phyloP scores from a whole-genome alignment of 23 tunicate species.

The Ascidia mentula region DNA sequence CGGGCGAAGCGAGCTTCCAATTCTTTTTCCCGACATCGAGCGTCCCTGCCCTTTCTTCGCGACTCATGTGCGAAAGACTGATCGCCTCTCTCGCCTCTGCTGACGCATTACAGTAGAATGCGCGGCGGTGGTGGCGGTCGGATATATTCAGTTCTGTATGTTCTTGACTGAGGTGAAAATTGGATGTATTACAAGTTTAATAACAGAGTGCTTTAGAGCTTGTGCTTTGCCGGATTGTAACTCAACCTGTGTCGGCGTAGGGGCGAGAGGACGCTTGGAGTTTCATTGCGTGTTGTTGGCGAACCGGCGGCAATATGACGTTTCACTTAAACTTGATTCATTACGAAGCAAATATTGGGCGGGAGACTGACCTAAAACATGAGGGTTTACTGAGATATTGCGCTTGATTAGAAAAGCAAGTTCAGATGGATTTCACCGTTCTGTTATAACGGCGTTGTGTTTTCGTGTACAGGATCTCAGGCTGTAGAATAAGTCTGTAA shows the following conservation, averaged over 20 bases:
- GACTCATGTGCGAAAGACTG: not conserved
- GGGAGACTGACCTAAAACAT: not conserved
- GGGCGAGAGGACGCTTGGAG: too few species aligned
- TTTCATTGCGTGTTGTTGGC: not conserved
- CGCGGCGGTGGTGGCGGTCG: not conserved
- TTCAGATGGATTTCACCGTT: too few species aligned
- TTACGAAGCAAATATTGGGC: not conserved
- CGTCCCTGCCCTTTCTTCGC: not conserved
- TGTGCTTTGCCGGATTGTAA: not conserved
- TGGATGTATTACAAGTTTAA: too few species aligned
- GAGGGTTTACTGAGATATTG: not conserved
- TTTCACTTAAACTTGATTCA: not conserved
- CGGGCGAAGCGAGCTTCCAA: constrained; percentile 15
- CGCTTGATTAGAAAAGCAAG: not conserved
- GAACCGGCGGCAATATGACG: not conserved
- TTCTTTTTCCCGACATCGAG: constrained; percentile 40
- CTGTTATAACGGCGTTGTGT: too few species aligned
- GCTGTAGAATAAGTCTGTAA: too few species aligned
- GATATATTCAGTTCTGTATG: not conserved
- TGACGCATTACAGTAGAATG: constrained; percentile 4
- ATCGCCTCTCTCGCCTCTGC: not conserved
- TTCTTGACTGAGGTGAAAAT: too few species aligned
- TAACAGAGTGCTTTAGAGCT: not conserved
- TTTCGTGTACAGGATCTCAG: too few species aligned
- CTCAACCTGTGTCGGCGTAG: not conserved